These are phyloP conservation scores for Drosophila sucinea DNA, from an alignment of 1,140 invertebrate species.

Conservation along the genomic window DNA sequence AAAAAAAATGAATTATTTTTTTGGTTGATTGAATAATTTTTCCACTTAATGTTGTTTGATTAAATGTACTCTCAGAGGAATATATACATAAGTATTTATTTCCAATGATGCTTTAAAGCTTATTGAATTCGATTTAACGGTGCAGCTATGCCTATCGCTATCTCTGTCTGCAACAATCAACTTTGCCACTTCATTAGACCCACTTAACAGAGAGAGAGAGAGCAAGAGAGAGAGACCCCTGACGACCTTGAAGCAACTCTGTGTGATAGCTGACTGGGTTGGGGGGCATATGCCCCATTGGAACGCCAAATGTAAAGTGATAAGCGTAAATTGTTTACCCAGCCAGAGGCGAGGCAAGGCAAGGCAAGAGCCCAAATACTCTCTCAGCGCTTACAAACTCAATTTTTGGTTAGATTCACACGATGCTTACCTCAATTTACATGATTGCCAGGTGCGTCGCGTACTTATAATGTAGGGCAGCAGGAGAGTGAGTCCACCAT, in stretches of 20 bases:
- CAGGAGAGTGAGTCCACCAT: constrained; percentile 93
- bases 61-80: background rate
- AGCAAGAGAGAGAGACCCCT: background rate
- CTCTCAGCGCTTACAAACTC: background rate
- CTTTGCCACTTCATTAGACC: constrained; percentile 19
- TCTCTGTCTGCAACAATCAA: constrained; percentile 10
- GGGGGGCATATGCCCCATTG: background rate
- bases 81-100: background rate
- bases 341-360: background rate
- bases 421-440: constrained; percentile 88
- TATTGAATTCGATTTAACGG: constrained; percentile 16
- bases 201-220: constrained; percentile 12
- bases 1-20: background rate
- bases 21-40: background rate
- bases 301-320: constrained; percentile 9
- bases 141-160: background rate
- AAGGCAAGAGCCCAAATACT: background rate
- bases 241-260: background rate
- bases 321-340: constrained; percentile 14
- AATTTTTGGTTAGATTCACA: constrained; percentile 14
- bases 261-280: background rate
- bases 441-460: constrained; percentile 92
- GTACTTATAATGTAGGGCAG: constrained; percentile 96
- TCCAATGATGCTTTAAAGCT: background rate
- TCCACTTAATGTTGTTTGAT: background rate